A percentile compares a stretch with the other conserved stretches of the same genome.
Conservation (phyloP, 1,140 invertebrate genomes). For the Dendroctonus valens region DNA sequence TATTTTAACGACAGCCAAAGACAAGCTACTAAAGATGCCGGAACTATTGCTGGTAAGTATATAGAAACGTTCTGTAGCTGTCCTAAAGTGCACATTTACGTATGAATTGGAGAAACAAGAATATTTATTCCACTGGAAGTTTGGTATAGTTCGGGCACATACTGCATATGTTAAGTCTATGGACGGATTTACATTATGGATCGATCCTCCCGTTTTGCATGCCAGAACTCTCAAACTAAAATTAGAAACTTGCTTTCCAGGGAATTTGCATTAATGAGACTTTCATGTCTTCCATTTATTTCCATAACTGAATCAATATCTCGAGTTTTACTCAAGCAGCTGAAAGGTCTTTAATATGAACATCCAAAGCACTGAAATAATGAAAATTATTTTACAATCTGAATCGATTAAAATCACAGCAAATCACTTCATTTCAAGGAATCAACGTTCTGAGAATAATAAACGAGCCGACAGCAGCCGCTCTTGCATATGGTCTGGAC, state of each 20-base stretch:
- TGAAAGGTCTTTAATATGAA: background rate
- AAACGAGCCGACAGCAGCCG: constrained; percentile 79
- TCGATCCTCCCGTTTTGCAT: background rate
- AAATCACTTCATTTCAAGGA: no score
- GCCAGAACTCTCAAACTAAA: background rate
- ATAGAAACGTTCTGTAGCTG: background rate
- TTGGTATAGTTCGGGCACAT: no score
- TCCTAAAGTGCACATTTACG: no score
- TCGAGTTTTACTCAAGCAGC: background rate
- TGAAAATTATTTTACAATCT: no score
- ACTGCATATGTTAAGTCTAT: no score
- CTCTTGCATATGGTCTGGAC: constrained; percentile 75
- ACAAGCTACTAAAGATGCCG: constrained; percentile 69
- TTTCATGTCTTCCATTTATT: background rate
- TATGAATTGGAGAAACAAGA: no score
- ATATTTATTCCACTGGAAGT: no score
- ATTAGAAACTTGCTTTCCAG: background rate
- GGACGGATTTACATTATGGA: no score
- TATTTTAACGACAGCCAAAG: constrained; percentile 72
- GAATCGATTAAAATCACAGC: no score
- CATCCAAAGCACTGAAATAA: no score
- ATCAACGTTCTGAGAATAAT: constrained; percentile 73
- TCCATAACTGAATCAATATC: background rate
- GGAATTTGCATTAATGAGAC: background rate
- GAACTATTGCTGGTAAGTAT: constrained; percentile 63